A percentile compares a stretch with the other conserved stretches of the same genome.
These are phyloP conservation scores for Otocyon megalotis DNA, from an alignment of 2,113 vertebrate genomes.

Conservation along the genomic window DNA sequence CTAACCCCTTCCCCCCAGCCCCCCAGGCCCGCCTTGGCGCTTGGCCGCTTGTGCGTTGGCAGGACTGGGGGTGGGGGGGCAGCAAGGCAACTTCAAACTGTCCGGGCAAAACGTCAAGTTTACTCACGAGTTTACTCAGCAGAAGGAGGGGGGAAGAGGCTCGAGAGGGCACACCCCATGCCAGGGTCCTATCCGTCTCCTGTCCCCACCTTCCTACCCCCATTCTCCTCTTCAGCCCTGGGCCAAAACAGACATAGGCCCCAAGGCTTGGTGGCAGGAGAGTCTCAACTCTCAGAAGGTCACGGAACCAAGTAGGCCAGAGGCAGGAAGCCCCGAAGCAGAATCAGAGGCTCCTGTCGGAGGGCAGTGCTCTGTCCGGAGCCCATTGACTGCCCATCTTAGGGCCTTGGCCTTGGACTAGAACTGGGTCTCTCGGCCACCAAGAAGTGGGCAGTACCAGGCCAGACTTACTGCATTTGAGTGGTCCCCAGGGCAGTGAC, in stretches of 20 bases:
- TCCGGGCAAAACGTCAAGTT: conserved; percentile 85
- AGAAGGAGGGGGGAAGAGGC: conserved; percentile 83
- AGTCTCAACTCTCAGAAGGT: conserved; percentile 67
- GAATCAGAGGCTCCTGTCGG: conserved; percentile 62
- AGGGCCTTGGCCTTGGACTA: conserved; percentile 54
- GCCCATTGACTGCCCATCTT: conserved; percentile 47
- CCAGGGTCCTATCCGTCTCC: conserved; percentile 82
- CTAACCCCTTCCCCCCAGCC: conserved; percentile 44
- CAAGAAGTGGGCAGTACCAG: conserved; percentile 44
- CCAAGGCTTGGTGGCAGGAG: conserved; percentile 63
- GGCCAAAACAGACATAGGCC: conserved; percentile 71
- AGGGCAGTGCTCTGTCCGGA: conserved; percentile 59
- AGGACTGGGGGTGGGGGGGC: conserved; percentile 64
- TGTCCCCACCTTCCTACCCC: conserved; percentile 75
- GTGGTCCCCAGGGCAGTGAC: conserved; percentile 62
- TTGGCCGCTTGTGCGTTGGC: conserved; percentile 74
- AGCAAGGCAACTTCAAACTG: conserved; percentile 84
- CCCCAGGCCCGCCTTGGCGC: conserved; percentile 76
- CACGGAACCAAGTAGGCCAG: conserved; percentile 51
- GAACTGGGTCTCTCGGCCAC: conserved; percentile 67
- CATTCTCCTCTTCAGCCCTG: conserved; percentile 65
- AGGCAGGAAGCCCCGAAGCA: conserved; percentile 67
- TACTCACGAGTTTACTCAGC: conserved; percentile 86
- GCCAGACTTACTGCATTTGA: conserved; percentile 55
- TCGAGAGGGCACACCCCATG: conserved; percentile 82